phyloP scores from a whole-genome alignment of 1,140 invertebrate species.

The Schlechtendalia chinensis region DNA sequence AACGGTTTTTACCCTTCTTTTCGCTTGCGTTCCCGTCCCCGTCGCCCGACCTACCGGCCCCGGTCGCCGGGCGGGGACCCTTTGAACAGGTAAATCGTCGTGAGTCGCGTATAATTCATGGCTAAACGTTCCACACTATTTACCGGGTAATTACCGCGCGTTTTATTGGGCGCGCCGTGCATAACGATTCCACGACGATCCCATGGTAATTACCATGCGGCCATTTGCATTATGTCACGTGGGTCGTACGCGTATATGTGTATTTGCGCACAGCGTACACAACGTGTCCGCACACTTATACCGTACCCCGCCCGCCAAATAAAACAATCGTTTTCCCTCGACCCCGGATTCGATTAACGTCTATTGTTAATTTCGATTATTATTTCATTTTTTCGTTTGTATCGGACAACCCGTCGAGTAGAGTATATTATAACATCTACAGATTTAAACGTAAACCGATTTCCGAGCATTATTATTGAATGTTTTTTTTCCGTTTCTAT shows the following conservation, averaged over 20 bases:
- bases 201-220: conserved; percentile 33
- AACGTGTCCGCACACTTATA: neutral
- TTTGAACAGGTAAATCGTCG: conserved; percentile 17
- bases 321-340: conserved; percentile 5
- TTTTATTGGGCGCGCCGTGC: conserved; percentile 26
- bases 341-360: no score
- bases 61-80: neutral
- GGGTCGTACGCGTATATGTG: no score
- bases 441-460: no score
- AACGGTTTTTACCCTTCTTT: conserved; percentile 34
- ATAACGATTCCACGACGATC: conserved; percentile 22
- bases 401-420: no score
- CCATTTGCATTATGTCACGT: conserved; percentile 27
- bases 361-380: neutral
- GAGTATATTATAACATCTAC: no score
- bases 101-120: conserved; percentile 13
- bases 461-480: no score
- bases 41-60: no score
- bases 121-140: conserved; percentile 37
- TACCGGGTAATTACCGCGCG: conserved; percentile 37
- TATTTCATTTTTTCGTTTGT: no score
- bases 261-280: neutral
- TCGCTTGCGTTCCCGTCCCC: no score
- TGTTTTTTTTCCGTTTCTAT: neutral
- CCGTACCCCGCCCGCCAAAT: neutral